Evolutionary conservation across 2,113 vertebrate species (phyloP).

Genomic region (Hemibagrus wyckioides): DNA sequence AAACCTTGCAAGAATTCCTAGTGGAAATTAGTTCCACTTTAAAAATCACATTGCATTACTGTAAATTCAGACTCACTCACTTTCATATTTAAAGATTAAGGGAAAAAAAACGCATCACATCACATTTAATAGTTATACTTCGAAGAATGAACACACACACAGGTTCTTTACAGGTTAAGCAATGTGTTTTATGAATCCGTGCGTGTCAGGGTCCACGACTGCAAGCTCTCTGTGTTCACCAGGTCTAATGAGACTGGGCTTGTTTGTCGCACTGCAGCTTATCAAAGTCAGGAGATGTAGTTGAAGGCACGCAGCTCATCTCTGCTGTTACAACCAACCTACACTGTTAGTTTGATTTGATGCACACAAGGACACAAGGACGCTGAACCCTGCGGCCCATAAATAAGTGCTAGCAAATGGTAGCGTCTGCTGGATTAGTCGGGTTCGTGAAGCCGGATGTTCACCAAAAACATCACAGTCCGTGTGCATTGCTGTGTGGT

Average conservation of each 20-base stretch:
- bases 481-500: no score
- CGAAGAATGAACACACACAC: no score
- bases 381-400: not conserved
- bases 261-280: slow-evolving; percentile 20
- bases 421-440: not conserved
- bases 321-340: not conserved
- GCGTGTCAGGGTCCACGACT: not conserved
- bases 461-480: not conserved
- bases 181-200: not conserved
- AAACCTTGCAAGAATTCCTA: not conserved
- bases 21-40: not conserved
- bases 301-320: not conserved
- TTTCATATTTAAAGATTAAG: not conserved
- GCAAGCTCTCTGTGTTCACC: not conserved
- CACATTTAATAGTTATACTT: no score
- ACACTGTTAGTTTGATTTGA: slow-evolving; percentile 2
- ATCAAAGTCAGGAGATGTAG: slow-evolving; percentile 8
- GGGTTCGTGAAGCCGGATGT: not conserved
- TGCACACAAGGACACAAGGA: not conserved
- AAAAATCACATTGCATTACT: not conserved
- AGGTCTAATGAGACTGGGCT: slow-evolving; percentile 20
- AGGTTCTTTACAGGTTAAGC: not conserved
- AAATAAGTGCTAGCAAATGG: slow-evolving; percentile 9
- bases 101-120: not conserved
- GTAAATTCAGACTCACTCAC: not conserved